phyloP scores from a whole-genome alignment of 2,888 invertebrate species.

The Cistogaster globosa region DNA sequence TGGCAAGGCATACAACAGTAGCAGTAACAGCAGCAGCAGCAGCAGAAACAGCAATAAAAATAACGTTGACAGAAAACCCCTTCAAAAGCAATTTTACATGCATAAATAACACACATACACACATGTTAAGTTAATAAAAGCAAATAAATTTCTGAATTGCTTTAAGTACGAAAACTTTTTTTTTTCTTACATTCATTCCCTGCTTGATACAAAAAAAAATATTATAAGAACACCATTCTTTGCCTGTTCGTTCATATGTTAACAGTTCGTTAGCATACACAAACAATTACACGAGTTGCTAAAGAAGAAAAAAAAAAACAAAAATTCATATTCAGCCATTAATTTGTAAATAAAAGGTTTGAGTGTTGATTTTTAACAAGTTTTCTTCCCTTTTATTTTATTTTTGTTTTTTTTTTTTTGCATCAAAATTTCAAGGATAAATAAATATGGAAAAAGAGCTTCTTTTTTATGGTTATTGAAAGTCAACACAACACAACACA shows the following conservation, averaged over 20 bases:
- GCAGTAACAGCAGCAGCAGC: slow-evolving; percentile 6
- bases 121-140: slow-evolving; percentile 56
- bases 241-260: slow-evolving; percentile 15
- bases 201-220: background rate
- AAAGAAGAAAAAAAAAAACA: background rate
- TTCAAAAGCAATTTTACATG: slow-evolving; percentile 45
- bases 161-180: slow-evolving; percentile 39
- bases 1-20: slow-evolving; percentile 23
- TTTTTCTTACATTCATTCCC: background rate
- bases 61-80: slow-evolving; percentile 48
- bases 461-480: slow-evolving; percentile 48
- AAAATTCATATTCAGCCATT: slow-evolving; percentile 61
- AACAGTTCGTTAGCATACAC: slow-evolving; percentile 1
- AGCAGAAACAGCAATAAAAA: slow-evolving; percentile 14
- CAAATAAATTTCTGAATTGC: slow-evolving; percentile 51
- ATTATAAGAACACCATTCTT: background rate
- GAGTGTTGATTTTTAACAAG: slow-evolving; percentile 68
- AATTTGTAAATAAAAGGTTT: slow-evolving; percentile 65
- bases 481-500: slow-evolving; percentile 20
- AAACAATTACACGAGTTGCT: slow-evolving; percentile 46
- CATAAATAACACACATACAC: background rate
- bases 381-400: slow-evolving; percentile 56
- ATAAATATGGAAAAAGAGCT: slow-evolving; percentile 51
- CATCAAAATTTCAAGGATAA: slow-evolving; percentile 68
- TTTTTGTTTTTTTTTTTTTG: slow-evolving; percentile 32